Evolutionary conservation across 2,797 vertebrate genomes (phyloP), one percentile per base, ranked within the genome.

Genomic region (Champsocephalus gunnari): DNA sequence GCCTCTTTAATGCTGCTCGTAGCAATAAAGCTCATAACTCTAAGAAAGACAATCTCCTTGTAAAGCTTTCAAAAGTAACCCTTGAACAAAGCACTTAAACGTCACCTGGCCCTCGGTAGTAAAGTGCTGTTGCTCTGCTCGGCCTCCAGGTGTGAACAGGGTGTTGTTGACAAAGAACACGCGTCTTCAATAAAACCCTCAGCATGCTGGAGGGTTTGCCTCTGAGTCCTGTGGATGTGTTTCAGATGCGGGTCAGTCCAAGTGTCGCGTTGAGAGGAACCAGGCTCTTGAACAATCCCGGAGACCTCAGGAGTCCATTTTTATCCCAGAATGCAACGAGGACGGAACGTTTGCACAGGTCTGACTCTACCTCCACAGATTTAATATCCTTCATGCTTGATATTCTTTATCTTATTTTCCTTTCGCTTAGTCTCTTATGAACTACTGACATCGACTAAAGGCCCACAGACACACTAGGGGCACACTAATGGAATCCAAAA

Each of bases 301-400:
- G 90, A 96, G 96, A 78, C 97, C 97, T 6, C 98, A 97, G 90
- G 98, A 98, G 92, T 95, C 97, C 43, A 97, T 97, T 80, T 99
- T 99, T 81, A 94, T 99, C 90, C 98, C 98, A 5, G 97, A 99
- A 87, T 99, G 98, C 92, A 96, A 94, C 1, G 97, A 99, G 68
- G 98, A 99, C n/a, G 98, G 98, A 76, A 97, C 98, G 4, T 99
- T 97, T 69, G 96, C 96, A 6, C 98, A 99, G 96, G 98, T 95
- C 64, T 43, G 90, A 83, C 50, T 76, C 56, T 19, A 16, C n/a
- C 4, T 9, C 17, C 5, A 1, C 65, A 9, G 17, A 69, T n/a
- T 5, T 21, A 5, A 17, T 67, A 58, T 58, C 71, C 73, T 71
- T 44, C 21, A 10, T 17, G 6, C 59, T 38, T 54, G 19, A 67